Base-by-base conservation (phyloP, 2,113 vertebrate species). In the Cavia porcellus region DNA sequence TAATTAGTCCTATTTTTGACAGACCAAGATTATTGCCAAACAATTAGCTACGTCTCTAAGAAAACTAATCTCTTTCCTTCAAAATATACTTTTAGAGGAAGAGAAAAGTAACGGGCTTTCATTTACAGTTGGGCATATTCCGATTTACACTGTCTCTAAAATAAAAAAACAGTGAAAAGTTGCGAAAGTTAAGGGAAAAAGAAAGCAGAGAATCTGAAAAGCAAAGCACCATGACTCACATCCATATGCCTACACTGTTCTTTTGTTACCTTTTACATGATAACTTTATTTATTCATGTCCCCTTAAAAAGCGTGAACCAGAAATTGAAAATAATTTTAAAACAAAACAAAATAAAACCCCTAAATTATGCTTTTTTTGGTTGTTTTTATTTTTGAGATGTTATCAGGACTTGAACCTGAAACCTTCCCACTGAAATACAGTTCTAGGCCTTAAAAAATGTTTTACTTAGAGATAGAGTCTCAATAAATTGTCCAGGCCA, bases 1-100 rank as follows among this genome's bases (percentile, higher is more conserved):
- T 98, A 98, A 98, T 98, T 98, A 98, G 90, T 94, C 95, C 95
- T 98, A 93, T 95, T 98, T 98, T 95, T 97, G 89, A 98, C 97
- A 90, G 96, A 96, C 97, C 62, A 94, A 85, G 59, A 96, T 98
- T 98, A 98, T 95, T 97, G 94, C 96, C 92, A 96, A 97, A 96
- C 95, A 97, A 97, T 97, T 98, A 97, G 92, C 59, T 94, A 95
- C 68, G 91, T 96, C 90, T 96, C 79, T 94, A 89, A 68, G 92
- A 95, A 97, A 96, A 77, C 1, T 70, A 79, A 94, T 95, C 24
- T 80, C 55, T 68, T 96, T 70, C 30, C 66, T 97, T 93, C 59
- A 81, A 97, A 96, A 62, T 59, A 94, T 0, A 24, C 68, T 97
- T 96, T 93, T 92, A n/a, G 52, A 93, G 74, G 52, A 70, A 81